phyloP scores from a whole-genome alignment of 2,888 invertebrate genomes.

The Spodoptera exigua region DNA sequence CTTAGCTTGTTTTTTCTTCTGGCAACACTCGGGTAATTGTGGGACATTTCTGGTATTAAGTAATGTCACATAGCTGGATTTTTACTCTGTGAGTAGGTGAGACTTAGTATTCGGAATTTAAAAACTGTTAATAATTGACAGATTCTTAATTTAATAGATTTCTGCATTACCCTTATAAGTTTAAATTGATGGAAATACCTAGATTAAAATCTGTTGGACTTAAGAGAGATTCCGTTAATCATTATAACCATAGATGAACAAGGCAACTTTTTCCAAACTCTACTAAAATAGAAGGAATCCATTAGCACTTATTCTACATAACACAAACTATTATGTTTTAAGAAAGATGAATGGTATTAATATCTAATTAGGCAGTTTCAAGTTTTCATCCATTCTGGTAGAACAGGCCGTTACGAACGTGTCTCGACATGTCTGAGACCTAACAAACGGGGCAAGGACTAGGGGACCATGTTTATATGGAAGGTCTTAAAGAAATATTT shows the following conservation, averaged over 20 bases:
- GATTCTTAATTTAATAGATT: no score
- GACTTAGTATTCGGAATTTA: no score
- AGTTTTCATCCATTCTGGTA: slow-evolving; percentile 51
- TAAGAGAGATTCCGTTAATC: slow-evolving; percentile 16
- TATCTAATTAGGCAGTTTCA: slow-evolving; percentile 52
- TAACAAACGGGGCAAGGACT: slow-evolving; percentile 48
- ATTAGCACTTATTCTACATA: slow-evolving; percentile 17
- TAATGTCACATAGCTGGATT: no score
- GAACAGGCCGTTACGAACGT: slow-evolving; percentile 51
- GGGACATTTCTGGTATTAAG: no score
- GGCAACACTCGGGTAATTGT: no score
- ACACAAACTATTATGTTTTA: neutral
- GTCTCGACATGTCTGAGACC: slow-evolving; percentile 56
- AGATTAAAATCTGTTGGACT: no score
- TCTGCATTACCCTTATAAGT: no score
- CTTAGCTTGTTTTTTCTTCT: slow-evolving; percentile 6
- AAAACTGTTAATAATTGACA: no score
- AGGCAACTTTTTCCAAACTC: no score
- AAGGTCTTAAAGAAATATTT: slow-evolving; percentile 3
- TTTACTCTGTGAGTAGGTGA: no score
- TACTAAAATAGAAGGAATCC: neutral
- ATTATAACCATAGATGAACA: neutral
- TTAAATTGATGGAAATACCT: no score
- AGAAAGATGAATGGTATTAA: slow-evolving; percentile 46
- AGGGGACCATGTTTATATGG: slow-evolving; percentile 32